Evolutionary conservation across 2,888 invertebrate species (phyloP), one percentile per base, ranked within the genome.

Genomic region (Melitaea athalia): DNA sequence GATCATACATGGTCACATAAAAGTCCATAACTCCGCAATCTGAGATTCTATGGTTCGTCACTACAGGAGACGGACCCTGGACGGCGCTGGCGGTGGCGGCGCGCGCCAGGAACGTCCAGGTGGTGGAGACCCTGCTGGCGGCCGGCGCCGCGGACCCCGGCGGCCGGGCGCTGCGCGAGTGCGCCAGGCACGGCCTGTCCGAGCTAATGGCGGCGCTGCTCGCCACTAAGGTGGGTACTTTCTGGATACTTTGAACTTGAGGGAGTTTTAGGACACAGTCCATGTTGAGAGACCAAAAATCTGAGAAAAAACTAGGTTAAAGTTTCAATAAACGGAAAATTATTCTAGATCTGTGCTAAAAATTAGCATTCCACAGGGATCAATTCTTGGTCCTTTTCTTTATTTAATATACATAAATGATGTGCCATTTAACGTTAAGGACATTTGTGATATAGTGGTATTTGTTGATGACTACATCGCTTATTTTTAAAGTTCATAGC

Each of bases 61-160:
- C 47, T 49, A 0, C 74, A 86, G 87, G 81, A 12, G 86, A 85
- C 0, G 85, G 79, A 0, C 81, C 82, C 11, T 93, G 93, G 85
- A 88, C 91, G 3, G 91, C 82, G 77, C 91, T 86, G 76, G 93
- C 83, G 81, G 90, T 84, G 68, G 93, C 80, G 76, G 91, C 85
- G 72, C 88, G 79, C 76, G 88, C 74, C 78, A 89, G 75, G 87
- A 94, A 75, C 93, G 94, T 73, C 92, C 95, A 95, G 38, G 94
- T 97, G 79, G 95, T 96, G n/a, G 96, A 97, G 80, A 85, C 96
- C 64, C 88, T 98, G 60, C 87, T 98, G 63, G 94, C 94, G 76
- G 94, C 95, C 80, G 98, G 98, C 24, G 99, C 99, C 0, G 92
- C 95, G 24, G 99, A 99, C 92, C 96, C 98, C 69, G 96, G 97